Evolutionary conservation across 2,113 vertebrate species (phyloP).

Genomic region (Ascaphus truei): DNA sequence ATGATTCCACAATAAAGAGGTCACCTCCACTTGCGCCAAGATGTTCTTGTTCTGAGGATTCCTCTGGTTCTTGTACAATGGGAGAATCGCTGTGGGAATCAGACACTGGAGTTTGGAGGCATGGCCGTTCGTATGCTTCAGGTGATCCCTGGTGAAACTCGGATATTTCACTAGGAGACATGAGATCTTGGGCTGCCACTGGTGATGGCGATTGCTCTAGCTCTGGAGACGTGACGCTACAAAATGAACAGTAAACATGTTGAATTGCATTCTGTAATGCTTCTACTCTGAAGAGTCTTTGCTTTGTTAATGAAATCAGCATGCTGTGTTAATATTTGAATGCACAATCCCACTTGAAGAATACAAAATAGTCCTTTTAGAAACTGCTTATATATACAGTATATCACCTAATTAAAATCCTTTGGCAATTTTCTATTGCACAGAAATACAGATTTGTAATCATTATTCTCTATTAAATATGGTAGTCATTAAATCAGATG

Average conservation of each 20-base stretch:
- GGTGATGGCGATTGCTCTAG: slow-evolving; percentile 28
- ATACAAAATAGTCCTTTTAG: too few species aligned
- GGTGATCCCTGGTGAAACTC: slow-evolving; percentile 26
- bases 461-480: too few species aligned
- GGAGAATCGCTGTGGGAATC: slow-evolving; percentile 60
- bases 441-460: too few species aligned
- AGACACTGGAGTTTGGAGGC: slow-evolving; percentile 38
- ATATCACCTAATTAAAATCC: too few species aligned
- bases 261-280: too few species aligned
- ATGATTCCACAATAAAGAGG: slow-evolving; percentile 62
- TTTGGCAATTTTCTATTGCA: too few species aligned
- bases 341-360: too few species aligned
- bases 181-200: background rate
- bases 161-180: slow-evolving; percentile 28
- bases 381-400: too few species aligned
- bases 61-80: slow-evolving; percentile 64
- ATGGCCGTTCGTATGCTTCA: slow-evolving; percentile 46
- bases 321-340: too few species aligned
- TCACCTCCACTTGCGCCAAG: slow-evolving; percentile 50
- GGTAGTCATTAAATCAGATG: too few species aligned
- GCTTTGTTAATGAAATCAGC: too few species aligned
- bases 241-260: slow-evolving; percentile 34
- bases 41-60: slow-evolving; percentile 37
- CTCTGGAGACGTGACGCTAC: slow-evolving; percentile 49
- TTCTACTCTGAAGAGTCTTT: too few species aligned